phyloP scores from a whole-genome alignment of 2,888 invertebrate species.

The Calameuta pallipes region DNA sequence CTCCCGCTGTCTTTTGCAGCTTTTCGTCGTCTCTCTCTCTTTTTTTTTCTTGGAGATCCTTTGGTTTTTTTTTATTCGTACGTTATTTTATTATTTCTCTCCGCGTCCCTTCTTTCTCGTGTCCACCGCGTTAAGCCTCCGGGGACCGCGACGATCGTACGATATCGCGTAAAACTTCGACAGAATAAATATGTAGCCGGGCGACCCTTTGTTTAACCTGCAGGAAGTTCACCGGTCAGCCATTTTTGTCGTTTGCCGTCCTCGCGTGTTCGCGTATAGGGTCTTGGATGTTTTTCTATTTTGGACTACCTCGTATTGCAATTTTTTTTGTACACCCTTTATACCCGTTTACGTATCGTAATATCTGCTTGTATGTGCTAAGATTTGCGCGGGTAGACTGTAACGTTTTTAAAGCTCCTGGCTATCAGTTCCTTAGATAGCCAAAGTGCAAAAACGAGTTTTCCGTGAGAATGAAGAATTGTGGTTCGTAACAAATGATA shows the following conservation, averaged over 20 bases:
- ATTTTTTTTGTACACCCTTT: no score
- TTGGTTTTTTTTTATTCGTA: slow-evolving; percentile 25
- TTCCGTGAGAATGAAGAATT: no score
- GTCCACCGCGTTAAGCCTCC: slow-evolving; percentile 11
- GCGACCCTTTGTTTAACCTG: not conserved
- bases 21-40: slow-evolving; percentile 30
- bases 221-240: not conserved
- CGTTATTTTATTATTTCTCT: slow-evolving; percentile 37
- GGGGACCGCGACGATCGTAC: slow-evolving; percentile 5
- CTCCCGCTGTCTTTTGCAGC: slow-evolving; percentile 7
- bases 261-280: no score
- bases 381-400: no score
- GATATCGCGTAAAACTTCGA: slow-evolving; percentile 6
- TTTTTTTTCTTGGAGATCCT: slow-evolving; percentile 10
- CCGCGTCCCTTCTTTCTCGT: slow-evolving; percentile 16
- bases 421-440: no score
- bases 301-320: no score
- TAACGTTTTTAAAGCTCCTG: no score
- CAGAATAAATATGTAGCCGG: slow-evolving; percentile 7
- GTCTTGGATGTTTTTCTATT: no score
- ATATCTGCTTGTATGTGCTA: no score
- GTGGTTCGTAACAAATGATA: no score
- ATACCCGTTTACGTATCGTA: no score
- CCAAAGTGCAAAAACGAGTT: no score
- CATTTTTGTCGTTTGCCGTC: not conserved